Percentiles rank a stretch among this genome's conserved stretches.
phyloP scores from a whole-genome alignment of 2,888 invertebrate genomes.

The Noctua janthe region DNA sequence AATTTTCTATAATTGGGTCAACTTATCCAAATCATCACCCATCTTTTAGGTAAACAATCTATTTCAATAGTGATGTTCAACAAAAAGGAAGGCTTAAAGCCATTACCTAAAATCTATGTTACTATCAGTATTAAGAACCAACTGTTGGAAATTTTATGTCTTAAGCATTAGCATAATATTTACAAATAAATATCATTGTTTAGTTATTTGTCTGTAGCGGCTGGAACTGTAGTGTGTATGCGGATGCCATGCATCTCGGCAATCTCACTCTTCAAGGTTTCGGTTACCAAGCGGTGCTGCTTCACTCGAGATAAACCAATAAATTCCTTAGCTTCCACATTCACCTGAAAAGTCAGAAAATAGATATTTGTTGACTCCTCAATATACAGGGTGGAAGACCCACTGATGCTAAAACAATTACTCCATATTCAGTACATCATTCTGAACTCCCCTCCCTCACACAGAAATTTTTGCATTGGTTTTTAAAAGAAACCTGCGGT shows the following conservation, averaged over 20 bases:
- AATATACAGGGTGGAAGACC: not conserved
- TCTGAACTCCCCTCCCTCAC: too few relatives aligned
- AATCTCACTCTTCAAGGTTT: slow-evolving; percentile 94
- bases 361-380: not conserved
- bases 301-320: slow-evolving; percentile 92
- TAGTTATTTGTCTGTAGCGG: slow-evolving; percentile 64
- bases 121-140: slow-evolving; percentile 6
- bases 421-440: too few relatives aligned
- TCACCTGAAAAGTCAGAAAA: slow-evolving; percentile 78
- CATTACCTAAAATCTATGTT: not conserved
- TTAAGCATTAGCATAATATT: slow-evolving; percentile 37
- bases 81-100: not conserved
- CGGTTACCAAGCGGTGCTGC: slow-evolving; percentile 94
- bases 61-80: slow-evolving; percentile 8
- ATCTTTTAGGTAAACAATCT: not conserved
- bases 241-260: slow-evolving; percentile 96
- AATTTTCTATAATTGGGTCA: not conserved
- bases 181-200: slow-evolving; percentile 47
- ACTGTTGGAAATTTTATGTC: slow-evolving; percentile 3
- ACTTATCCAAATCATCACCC: not conserved
- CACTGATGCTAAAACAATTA: too few relatives aligned
- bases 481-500: too few relatives aligned
- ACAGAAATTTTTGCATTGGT: too few relatives aligned
- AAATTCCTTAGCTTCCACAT: slow-evolving; percentile 93
- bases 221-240: slow-evolving; percentile 92